A percentile compares a stretch with the other conserved stretches of the same genome.
phyloP scores from a whole-genome alignment of 2,113 vertebrate species.

The Haemorhous mexicanus region DNA sequence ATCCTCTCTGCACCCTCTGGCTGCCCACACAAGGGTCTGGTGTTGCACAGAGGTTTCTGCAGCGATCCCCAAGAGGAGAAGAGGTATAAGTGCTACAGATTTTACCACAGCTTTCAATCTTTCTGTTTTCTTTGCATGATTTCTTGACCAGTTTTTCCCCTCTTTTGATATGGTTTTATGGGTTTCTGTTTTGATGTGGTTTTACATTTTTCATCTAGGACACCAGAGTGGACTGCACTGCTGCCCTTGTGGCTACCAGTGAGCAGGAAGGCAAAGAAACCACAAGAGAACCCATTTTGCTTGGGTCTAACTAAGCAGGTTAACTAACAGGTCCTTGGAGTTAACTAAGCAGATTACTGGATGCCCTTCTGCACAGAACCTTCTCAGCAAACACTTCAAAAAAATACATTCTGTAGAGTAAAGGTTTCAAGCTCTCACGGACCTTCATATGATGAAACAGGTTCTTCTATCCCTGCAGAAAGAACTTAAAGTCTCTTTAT shows the following conservation, averaged over 20 bases:
- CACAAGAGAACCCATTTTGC: neutral
- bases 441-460: neutral
- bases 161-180: neutral
- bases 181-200: neutral
- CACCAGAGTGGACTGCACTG: neutral
- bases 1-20: neutral
- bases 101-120: neutral
- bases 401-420: neutral
- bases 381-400: neutral
- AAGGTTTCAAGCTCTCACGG: neutral
- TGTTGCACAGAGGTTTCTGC: neutral
- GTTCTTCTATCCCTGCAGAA: neutral
- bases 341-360: neutral
- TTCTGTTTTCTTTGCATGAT: neutral
- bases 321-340: neutral
- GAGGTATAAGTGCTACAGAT: accelerated
- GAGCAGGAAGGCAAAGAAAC: neutral
- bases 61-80: neutral
- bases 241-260: neutral
- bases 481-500: neutral
- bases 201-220: neutral
- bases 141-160: neutral
- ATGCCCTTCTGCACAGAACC: neutral
- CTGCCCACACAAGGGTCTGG: neutral
- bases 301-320: too few species aligned